Percentiles rank a stretch among this genome's conserved stretches.
Evolutionary conservation across 2,113 vertebrate genomes (phyloP).

Genomic region (Carlito syrichta): DNA sequence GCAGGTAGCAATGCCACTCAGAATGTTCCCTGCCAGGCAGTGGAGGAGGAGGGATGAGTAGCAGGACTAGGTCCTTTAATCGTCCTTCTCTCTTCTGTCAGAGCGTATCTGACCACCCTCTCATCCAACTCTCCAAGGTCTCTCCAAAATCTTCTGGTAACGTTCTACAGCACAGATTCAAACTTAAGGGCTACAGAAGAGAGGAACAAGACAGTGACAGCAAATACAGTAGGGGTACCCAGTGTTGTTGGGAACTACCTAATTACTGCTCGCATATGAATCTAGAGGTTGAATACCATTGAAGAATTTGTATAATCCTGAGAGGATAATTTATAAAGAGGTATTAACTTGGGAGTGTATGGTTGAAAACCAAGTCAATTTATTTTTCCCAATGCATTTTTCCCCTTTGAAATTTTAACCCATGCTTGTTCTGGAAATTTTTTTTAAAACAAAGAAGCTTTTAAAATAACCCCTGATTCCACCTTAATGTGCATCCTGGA

Average conservation of each 20-base stretch:
- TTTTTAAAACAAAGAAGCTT: not conserved
- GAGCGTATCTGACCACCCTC: not conserved
- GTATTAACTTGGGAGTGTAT: not conserved
- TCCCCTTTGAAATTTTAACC: not conserved
- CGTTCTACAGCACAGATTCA: not conserved
- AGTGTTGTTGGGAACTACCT: accelerated
- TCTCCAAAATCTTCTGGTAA: not conserved
- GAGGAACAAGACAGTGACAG: not conserved
- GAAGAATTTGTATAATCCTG: not conserved
- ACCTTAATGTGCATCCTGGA: not conserved
- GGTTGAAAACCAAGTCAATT: not conserved
- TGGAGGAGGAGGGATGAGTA: not conserved
- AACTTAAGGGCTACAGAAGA: not conserved
- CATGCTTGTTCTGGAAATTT: not conserved
- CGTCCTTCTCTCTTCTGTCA: not conserved
- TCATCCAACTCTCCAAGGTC: not conserved
- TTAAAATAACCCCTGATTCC: not conserved
- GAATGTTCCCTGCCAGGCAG: not conserved
- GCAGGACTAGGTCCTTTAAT: accelerated
- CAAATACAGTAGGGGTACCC: not conserved
- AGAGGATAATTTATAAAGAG: not conserved
- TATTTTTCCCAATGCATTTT: not conserved
- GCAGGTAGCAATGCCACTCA: not conserved
- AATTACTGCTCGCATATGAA: not conserved
- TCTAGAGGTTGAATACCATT: not conserved